Evolutionary conservation across 2,888 invertebrate species (phyloP), one percentile per base, ranked within the genome.

Genomic region (Lycia hirtaria): DNA sequence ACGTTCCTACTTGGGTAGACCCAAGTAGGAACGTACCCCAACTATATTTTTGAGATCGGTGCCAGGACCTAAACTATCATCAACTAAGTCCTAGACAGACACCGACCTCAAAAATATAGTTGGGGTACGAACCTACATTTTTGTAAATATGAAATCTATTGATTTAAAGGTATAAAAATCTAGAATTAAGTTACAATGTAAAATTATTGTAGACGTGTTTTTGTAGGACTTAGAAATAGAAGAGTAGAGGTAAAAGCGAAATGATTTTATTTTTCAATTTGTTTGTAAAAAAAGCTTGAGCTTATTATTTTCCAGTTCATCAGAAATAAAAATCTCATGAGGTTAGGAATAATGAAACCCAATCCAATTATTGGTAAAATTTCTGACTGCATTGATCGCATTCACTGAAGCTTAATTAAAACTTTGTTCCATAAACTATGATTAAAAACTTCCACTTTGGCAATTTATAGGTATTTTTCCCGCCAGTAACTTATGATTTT

Each of bases 361-460:
- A 72, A 73, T 68, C 69, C 68, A 67, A 69, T 73, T 74, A 75
- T 75, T 73, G 72, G 71, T 72, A 67, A 67, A 74, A 71, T 73
- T 69, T 73, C 72, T 71, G 71, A 62, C 66, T 68, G 64, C 60
- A 73, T 76, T 71, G 72, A 76, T 76, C 66, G 70, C 68, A 69
- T 72, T 68, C 64, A 66, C 64, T 66, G 69, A 73, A 70, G 65
- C 68, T 78, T 80, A 82, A 81, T 83, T 83, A 81, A 81, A 83
- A 83, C 75, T 81, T 83, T 73, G 71, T 69, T 73, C 71, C 69
- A 78, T 78, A 78, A 81, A 82, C 81, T 83, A 81, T 75, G 76
- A 78, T 80, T 80, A 76, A 81, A 78, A 81, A 78, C 71, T 76
- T 69, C 51, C 56, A 60, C 62, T 57, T 68, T 65, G 70, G 66